A percentile compares a stretch with the other conserved stretches of the same genome.
Evolutionary conservation across 2,888 invertebrate genomes (phyloP).

Genomic region (Drosophila lacicola): DNA sequence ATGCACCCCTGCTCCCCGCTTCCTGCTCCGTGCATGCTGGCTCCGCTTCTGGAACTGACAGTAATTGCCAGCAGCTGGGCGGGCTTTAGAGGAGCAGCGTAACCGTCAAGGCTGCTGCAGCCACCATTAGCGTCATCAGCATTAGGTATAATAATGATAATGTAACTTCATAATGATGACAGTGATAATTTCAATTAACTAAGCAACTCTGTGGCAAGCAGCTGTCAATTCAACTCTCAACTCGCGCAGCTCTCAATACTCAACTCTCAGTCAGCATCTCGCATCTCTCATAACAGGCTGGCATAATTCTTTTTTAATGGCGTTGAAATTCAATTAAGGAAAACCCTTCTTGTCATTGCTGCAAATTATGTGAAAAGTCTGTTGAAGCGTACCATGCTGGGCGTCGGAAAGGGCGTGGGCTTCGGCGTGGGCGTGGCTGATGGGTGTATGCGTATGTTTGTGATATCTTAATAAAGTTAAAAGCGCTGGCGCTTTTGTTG

Average conservation of each 20-base stretch:
- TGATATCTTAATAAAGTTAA: slow-evolving; percentile 77
- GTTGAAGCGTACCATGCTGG: slow-evolving; percentile 22
- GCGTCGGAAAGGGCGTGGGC: slow-evolving; percentile 3
- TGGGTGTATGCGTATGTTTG: slow-evolving; percentile 52
- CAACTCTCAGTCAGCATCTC: slow-evolving; percentile 29
- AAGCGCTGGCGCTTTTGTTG: slow-evolving; percentile 65
- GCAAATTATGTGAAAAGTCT: slow-evolving; percentile 60
- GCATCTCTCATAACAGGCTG: slow-evolving; percentile 38
- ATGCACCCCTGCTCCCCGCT: not conserved
- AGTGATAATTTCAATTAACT: slow-evolving; percentile 36
- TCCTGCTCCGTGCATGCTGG: not conserved
- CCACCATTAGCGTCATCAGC: slow-evolving; percentile 66
- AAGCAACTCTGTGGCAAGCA: slow-evolving; percentile 39
- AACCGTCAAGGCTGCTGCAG: slow-evolving; percentile 50
- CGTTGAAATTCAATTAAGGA: slow-evolving; percentile 73
- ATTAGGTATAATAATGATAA: slow-evolving; percentile 40
- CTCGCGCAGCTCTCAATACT: not conserved
- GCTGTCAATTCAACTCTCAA: slow-evolving; percentile 9
- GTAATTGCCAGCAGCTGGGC: slow-evolving; percentile 32
- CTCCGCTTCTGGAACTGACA: slow-evolving; percentile 1
- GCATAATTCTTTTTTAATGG: slow-evolving; percentile 73
- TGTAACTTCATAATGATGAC: slow-evolving; percentile 55
- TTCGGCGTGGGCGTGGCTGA: slow-evolving; percentile 13
- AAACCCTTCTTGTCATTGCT: slow-evolving; percentile 67
- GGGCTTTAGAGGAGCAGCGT: not conserved